These are phyloP conservation scores for Daboia siamensis DNA, from an alignment of 2,113 vertebrate genomes.

Conservation along the genomic window DNA sequence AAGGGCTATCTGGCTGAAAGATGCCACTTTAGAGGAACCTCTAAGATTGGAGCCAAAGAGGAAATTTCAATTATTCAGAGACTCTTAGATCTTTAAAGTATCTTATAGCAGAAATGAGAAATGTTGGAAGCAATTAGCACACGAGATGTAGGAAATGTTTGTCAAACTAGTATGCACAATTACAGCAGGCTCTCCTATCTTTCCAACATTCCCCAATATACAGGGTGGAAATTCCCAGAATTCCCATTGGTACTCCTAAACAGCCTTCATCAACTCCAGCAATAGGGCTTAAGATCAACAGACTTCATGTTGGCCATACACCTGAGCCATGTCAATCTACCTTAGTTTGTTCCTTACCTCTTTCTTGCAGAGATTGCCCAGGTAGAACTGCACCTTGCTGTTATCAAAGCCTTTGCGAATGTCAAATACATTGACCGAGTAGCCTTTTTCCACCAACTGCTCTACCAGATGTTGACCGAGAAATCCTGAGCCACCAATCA, in stretches of 20 bases:
- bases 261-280: background rate
- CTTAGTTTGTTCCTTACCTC: slow-evolving; percentile 68
- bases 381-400: slow-evolving; percentile 79
- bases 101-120: background rate
- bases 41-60: background rate
- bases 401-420: slow-evolving; percentile 79
- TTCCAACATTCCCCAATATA: background rate
- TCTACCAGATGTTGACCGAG: slow-evolving; percentile 91
- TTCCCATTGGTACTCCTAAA: background rate
- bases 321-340: background rate
- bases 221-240: background rate
- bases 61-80: background rate
- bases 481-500: slow-evolving; percentile 92
- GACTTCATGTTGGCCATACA: background rate
- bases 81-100: background rate
- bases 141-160: background rate
- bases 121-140: background rate
- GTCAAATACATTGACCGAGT: slow-evolving; percentile 88
- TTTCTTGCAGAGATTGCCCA: slow-evolving; percentile 88
- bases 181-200: background rate
- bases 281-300: background rate
- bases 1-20: background rate
- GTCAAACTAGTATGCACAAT: background rate
- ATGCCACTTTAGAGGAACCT: background rate
- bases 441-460: slow-evolving; percentile 82